Evolutionary conservation across 2,113 vertebrate genomes (phyloP).

Genomic region (human (Homo sapiens)): GRCh38 chr2:163181501-163182000

Average conservation of each 20-base stretch:
- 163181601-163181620: constrained; percentile 16
- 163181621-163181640: constrained; percentile 28
- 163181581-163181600: constrained; percentile 42
- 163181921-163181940: neutral
- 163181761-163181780: neutral
- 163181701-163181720: neutral
- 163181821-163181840: neutral
- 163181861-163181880: neutral
- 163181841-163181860: constrained; percentile 13
- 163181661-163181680: constrained; percentile 35
- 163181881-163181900: neutral
- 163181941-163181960: neutral
- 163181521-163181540: neutral
- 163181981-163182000: constrained; percentile 38
- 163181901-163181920: neutral
- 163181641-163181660: constrained; percentile 50
- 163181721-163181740: constrained; percentile 17
- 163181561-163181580: neutral
- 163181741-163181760: neutral
- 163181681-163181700: neutral
- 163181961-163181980: constrained; percentile 33
- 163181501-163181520: neutral
- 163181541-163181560: neutral
- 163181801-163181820: neutral
- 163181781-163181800: neutral